Conservation (phyloP, 1,140 invertebrate species). For the Drosophila miranda region DNA sequence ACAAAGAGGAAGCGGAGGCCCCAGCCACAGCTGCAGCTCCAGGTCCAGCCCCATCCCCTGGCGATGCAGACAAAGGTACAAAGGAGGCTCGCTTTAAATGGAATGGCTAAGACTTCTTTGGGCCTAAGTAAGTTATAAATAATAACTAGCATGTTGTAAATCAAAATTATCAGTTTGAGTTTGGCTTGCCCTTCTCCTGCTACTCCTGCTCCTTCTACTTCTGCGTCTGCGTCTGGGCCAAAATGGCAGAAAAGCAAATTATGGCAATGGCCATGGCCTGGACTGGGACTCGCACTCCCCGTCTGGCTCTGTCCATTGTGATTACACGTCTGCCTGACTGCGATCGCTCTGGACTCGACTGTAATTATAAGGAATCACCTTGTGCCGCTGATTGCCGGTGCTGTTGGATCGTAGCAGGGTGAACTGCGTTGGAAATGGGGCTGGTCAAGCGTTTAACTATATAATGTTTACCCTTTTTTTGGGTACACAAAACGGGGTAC, state of each 20-base stretch:
- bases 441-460: slow-evolving; percentile 54
- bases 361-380: slow-evolving; percentile 55
- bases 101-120: slow-evolving; percentile 60
- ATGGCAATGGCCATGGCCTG: slow-evolving; percentile 37
- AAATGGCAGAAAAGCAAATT: slow-evolving; percentile 71
- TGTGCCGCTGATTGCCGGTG: not conserved
- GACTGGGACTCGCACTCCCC: slow-evolving; percentile 1
- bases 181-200: slow-evolving; percentile 42
- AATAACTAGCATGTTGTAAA: slow-evolving; percentile 82
- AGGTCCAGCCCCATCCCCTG: too few species aligned
- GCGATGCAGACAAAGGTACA: slow-evolving; percentile 2
- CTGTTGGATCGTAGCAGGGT: too few species aligned
- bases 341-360: slow-evolving; percentile 42
- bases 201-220: not conserved
- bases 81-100: slow-evolving; percentile 55
- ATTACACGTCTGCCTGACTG: slow-evolving; percentile 50
- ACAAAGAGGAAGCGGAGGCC: not conserved
- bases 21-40: not conserved
- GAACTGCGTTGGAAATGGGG: slow-evolving; percentile 3
- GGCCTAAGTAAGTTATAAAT: slow-evolving; percentile 80
- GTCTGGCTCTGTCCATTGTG: slow-evolving; percentile 40
- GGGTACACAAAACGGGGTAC: not conserved
- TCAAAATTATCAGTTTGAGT: slow-evolving; percentile 80
- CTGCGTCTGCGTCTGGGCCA: slow-evolving; percentile 11
- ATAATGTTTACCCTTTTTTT: slow-evolving; percentile 27